Conservation (phyloP, 2,113 vertebrate genomes). For the Serilophus lunatus region DNA sequence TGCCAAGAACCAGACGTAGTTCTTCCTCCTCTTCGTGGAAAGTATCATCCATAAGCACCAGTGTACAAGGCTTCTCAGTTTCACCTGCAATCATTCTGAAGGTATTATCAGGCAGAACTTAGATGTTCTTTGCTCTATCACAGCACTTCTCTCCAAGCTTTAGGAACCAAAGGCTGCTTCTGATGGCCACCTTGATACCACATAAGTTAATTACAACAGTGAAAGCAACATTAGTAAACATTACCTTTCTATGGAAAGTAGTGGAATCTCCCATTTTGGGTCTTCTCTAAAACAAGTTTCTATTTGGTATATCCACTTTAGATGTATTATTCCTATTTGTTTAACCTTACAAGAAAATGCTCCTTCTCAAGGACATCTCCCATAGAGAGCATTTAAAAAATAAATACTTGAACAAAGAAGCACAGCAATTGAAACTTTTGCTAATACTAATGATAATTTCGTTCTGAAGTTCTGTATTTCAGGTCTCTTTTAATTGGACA, state of each 20-base stretch:
- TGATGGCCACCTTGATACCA: not conserved
- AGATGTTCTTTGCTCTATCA: not conserved
- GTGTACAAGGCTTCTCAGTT: slow-evolving; percentile 83
- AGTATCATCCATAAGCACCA: slow-evolving; percentile 81
- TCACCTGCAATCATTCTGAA: slow-evolving; percentile 79
- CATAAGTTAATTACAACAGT: not conserved
- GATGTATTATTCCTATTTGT: not conserved
- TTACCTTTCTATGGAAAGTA: not conserved
- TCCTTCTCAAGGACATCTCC: not conserved
- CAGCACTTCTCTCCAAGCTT: not conserved
- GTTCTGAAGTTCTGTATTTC: not conserved
- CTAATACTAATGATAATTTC: not conserved
- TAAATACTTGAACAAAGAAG: not conserved
- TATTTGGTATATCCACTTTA: not conserved
- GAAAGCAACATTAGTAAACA: not conserved
- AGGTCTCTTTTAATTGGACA: not conserved
- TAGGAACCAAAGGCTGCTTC: not conserved
- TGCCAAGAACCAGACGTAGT: slow-evolving; percentile 89
- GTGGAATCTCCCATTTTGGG: not conserved
- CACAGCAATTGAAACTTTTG: not conserved
- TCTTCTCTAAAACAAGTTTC: not conserved
- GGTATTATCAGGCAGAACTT: not conserved
- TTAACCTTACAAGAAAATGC: not conserved
- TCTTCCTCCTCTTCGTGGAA: slow-evolving; percentile 89
- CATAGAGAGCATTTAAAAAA: not conserved